Percentiles rank a stretch among this genome's conserved stretches.
Conservation (phyloP, 2,113 vertebrate genomes). For the Carollia perspicillata region DNA sequence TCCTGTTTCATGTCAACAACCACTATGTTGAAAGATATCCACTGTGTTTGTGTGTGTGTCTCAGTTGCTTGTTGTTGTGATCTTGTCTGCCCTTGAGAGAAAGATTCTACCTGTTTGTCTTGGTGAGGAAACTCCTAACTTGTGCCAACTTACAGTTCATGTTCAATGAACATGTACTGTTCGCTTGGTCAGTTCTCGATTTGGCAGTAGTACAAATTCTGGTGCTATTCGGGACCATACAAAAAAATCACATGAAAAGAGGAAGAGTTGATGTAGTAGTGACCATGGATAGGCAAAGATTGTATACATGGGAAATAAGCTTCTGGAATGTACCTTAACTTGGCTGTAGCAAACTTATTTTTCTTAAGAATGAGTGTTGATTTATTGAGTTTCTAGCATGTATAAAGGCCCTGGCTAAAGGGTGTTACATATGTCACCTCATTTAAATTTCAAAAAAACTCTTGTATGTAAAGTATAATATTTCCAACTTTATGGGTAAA, state of each 20-base stretch:
- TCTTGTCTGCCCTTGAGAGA: neutral
- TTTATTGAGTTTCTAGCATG: neutral
- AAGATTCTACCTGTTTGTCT: neutral
- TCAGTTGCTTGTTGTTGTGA: neutral
- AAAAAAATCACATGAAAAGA: neutral
- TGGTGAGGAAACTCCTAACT: neutral
- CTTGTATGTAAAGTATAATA: neutral
- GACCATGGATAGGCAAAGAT: neutral
- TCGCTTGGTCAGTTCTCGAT: neutral
- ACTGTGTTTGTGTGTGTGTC: neutral
- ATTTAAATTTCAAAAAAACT: constrained; percentile 21
- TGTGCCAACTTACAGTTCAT: neutral
- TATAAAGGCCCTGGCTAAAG: neutral
- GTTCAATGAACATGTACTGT: neutral
- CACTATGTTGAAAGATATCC: neutral
- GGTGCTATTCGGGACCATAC: neutral
- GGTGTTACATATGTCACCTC: neutral
- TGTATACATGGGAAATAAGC: neutral
- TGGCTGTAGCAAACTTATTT: neutral
- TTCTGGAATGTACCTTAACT: neutral
- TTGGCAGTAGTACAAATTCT: neutral
- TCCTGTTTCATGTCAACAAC: neutral
- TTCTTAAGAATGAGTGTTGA: neutral
- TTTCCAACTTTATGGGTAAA: constrained; percentile 39
- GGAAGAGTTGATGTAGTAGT: neutral